phyloP scores from a whole-genome alignment of 1,140 invertebrate genomes.

The Epicauta chinensis region DNA sequence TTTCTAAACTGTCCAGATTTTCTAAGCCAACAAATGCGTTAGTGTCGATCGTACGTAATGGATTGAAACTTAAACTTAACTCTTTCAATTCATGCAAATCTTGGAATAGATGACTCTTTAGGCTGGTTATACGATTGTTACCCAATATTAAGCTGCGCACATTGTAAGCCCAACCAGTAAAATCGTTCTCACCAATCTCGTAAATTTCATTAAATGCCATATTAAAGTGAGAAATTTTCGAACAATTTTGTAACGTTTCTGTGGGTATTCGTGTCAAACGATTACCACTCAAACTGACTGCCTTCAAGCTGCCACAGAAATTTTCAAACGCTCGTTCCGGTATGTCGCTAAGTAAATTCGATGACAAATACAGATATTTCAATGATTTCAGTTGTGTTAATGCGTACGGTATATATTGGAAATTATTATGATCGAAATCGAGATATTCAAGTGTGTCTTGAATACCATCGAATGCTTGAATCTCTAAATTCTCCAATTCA shows the following conservation, averaged over 20 bases:
- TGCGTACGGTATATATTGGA: conserved; percentile 61
- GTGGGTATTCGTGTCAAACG: conserved; percentile 65
- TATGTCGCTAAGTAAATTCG: conserved; percentile 64
- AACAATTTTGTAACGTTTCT: conserved; percentile 58
- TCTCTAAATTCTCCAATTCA: conserved; percentile 58
- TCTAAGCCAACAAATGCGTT: conserved; percentile 68
- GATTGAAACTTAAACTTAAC: conserved; percentile 83
- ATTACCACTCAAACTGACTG: conserved; percentile 75
- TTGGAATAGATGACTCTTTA: conserved; percentile 67
- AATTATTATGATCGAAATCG: conserved; percentile 74
- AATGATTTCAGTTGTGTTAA: conserved; percentile 59
- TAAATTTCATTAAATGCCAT: conserved; percentile 81
- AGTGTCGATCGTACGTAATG: conserved; percentile 67
- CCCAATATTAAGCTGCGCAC: conserved; percentile 76
- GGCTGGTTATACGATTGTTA: conserved; percentile 74
- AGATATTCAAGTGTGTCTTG: conserved; percentile 70
- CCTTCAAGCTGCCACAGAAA: conserved; percentile 58
- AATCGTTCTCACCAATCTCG: conserved; percentile 66
- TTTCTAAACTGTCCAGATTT: conserved; percentile 73
- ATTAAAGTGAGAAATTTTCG: conserved; percentile 72
- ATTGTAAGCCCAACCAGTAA: conserved; percentile 69
- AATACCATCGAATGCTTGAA: conserved; percentile 63
- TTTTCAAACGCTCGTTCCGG: conserved; percentile 50
- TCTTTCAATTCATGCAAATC: conserved; percentile 67
- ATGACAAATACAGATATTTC: conserved; percentile 75